phyloP scores from a whole-genome alignment of 2,797 vertebrate species.

The Sebastolobus alascanus region DNA sequence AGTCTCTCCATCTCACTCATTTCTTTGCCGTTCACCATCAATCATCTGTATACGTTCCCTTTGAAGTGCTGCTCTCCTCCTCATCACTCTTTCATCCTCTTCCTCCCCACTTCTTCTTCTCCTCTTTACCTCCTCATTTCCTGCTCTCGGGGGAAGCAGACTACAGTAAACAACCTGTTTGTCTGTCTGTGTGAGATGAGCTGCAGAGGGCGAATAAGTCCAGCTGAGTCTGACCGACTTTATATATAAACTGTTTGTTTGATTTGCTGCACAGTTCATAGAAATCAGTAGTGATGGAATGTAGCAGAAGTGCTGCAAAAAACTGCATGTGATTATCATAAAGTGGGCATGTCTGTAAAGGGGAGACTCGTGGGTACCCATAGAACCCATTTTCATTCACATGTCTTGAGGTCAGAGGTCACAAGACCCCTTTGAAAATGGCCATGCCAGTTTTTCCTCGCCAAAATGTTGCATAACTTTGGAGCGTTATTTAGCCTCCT shows the following conservation, averaged over 20 bases:
- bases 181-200: neutral
- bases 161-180: conserved; percentile 11
- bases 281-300: neutral
- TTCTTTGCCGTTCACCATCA: conserved; percentile 7
- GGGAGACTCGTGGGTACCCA: too few relatives aligned
- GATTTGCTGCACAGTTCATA: neutral
- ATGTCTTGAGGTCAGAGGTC: too few relatives aligned
- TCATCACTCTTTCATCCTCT: neutral
- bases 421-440: too few relatives aligned
- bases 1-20: conserved; percentile 7
- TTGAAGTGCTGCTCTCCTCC: conserved; percentile 24
- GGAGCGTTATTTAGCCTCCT: too few relatives aligned
- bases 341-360: too few relatives aligned
- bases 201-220: neutral
- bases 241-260: neutral
- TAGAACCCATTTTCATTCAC: too few relatives aligned
- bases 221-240: neutral
- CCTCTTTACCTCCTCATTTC: neutral
- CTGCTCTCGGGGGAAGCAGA: neutral
- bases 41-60: conserved; percentile 29
- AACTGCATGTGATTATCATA: too few relatives aligned
- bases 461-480: too few relatives aligned
- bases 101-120: neutral
- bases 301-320: too few relatives aligned
- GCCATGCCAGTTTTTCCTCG: too few relatives aligned